Evolutionary conservation across 2,113 vertebrate genomes (phyloP), one percentile per base, ranked within the genome.

Genomic region (Tringa solitaria): DNA sequence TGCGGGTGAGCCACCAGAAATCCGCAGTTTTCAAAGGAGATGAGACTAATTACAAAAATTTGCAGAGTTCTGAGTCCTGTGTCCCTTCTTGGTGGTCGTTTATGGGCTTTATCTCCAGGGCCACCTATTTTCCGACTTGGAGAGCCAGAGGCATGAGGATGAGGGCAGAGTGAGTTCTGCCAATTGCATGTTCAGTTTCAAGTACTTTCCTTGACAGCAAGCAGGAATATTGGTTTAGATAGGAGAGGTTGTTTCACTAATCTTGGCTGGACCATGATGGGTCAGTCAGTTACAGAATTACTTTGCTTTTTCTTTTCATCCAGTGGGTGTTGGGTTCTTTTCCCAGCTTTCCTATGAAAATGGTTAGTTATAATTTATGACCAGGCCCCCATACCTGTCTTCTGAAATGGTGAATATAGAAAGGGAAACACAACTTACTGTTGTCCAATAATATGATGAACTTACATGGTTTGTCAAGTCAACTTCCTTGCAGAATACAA

Each of bases 51-150:
- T 64, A 39, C 11, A 75, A 78, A 83, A 65, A 26, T 27, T 6
- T 53, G 19, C 6, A 8, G n/a, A 46, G 12, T 56, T 27, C 53
- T 57, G 48, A 53, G 33, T 39, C 33, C 51, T 22, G 26, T 51
- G 51, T 64, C 30, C 24, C 24, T 14, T 4, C 43, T 60, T 30
- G 10, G 13, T 74, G 18, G 13, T 68, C 51, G 51, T 48, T 67
- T 63, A 14, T 45, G 59, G 35, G 46, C 43, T 57, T 65, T 70
- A 9, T 41, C 43, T 79, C 7, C 4, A 30, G 37, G 37, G 41
- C 12, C 3, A 0, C 43, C 2, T 4, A 4, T 61, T 57, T 88
- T 60, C 51, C 3, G 1, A 5, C 32, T 6, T 50, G 19, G 27
- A 19, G 22, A 80, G 21, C 12, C 39, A 53, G 65, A 87, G 27